Evolutionary conservation across 2,888 invertebrate genomes (phyloP), one percentile per base, ranked within the genome.

Genomic region (Anarsia innoxiella): DNA sequence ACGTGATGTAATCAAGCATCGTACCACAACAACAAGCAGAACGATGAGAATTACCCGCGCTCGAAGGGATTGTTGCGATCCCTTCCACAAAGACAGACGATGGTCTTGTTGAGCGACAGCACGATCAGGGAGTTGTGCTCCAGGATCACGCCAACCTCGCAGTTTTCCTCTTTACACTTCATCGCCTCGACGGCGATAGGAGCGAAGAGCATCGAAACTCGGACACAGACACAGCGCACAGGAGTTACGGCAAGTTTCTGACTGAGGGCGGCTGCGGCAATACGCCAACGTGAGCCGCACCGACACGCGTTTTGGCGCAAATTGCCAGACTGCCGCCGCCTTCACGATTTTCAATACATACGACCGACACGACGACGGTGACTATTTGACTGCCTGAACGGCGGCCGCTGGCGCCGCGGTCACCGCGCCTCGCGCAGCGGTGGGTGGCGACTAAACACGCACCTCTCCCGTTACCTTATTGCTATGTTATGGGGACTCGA

Each of bases 131-230:
- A 84, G 66, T 84, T 83, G 69, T 75, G 80, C 59, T 83, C 85
- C 57, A 83, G 74, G 54, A 86, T 73, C 67, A 85, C 83, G 63
- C 84, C 86, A 47, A 86, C 84, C 68, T 86, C 86, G 62, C 85
- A 86, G 66, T 85, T 85, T 72, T 80, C 84, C 79, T 82, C 85
- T 76, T 84, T 84, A 73, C 86, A 86, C 85, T 85, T 85, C 86
- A 86, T 86, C 84, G 84, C 83, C 77, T 78, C 78, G 45, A 70
- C 72, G 78, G 80, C 83, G 82, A 84, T 79, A 52, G 77, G 75
- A 80, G 83, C 72, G 75, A 82, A 82, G 80, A 80, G 82, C 83
- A 83, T 84, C 67, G 77, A 79, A 74, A 66, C 64, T 71, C 66
- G 63, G 56, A 68, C 71, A 73, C 74, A 56, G 63, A 65, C 74